These are phyloP conservation scores for Phocoena sinus DNA, from an alignment of 2,113 vertebrate species.

Conservation along the genomic window DNA sequence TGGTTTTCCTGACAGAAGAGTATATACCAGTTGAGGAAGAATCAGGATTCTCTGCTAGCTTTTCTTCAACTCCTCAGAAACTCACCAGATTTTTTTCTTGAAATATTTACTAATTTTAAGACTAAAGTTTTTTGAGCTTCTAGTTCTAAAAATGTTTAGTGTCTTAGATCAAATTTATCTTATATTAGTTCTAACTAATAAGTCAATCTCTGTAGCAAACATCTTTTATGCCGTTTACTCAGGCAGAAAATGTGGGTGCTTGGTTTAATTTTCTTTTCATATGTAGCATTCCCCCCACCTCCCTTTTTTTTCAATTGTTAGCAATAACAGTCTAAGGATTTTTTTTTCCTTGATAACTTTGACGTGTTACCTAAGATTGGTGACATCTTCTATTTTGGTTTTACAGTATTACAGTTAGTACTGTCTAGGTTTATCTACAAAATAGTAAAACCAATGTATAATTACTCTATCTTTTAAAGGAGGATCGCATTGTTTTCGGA, in stretches of 20 bases:
- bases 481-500: background rate
- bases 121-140: conserved; percentile 18
- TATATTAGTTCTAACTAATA: background rate
- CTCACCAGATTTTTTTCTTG: background rate
- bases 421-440: background rate
- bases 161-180: background rate
- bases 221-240: background rate
- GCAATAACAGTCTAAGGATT: background rate
- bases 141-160: conserved; percentile 19
- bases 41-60: background rate
- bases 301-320: background rate
- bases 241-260: background rate
- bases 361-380: background rate
- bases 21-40: background rate
- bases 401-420: background rate
- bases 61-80: background rate
- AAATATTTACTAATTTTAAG: conserved; percentile 5
- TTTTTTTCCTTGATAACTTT: background rate
- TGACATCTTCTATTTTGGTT: background rate
- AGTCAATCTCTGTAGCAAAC: background rate
- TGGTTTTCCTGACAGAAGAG: background rate
- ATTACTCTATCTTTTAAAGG: conserved; percentile 29
- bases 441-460: background rate
- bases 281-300: background rate
- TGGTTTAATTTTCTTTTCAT: background rate